A percentile compares a stretch with the other conserved stretches of the same genome.
phyloP scores from a whole-genome alignment of 1,140 invertebrate species.

The Nebria ingens region DNA sequence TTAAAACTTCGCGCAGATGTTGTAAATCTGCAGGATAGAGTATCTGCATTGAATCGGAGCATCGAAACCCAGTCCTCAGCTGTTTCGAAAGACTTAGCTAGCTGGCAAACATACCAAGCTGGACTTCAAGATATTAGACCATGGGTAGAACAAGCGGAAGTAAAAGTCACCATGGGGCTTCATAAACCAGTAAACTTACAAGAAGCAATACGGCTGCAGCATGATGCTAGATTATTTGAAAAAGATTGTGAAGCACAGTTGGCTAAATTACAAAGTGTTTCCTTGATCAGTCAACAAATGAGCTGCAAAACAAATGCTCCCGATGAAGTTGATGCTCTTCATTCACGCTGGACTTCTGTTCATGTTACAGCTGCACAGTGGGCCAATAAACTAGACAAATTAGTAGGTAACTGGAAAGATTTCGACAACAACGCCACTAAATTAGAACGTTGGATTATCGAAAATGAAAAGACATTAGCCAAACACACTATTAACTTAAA shows the following conservation, averaged over 20 bases:
- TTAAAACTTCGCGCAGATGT: constrained; percentile 57
- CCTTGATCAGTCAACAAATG: constrained; percentile 60
- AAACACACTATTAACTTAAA: constrained; percentile 45
- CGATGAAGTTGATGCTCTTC: constrained; percentile 72
- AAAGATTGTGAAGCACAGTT: constrained; percentile 67
- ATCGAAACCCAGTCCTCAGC: constrained; percentile 60
- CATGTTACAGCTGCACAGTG: constrained; percentile 63
- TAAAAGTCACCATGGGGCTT: constrained; percentile 57
- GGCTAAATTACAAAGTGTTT: constrained; percentile 58
- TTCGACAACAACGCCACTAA: constrained; percentile 62
- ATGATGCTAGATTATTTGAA: constrained; percentile 55
- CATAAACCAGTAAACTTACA: constrained; percentile 63
- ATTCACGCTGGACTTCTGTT: constrained; percentile 65
- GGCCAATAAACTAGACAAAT: constrained; percentile 62
- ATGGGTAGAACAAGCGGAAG: constrained; percentile 79
- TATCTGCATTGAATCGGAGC: constrained; percentile 55
- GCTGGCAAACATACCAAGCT: constrained; percentile 78
- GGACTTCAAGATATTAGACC: constrained; percentile 70
- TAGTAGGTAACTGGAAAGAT: constrained; percentile 69
- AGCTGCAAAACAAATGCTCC: constrained; percentile 58
- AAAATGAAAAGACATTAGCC: constrained; percentile 48
- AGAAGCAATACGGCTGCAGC: constrained; percentile 67
- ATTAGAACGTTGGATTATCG: constrained; percentile 60
- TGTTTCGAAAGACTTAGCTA: constrained; percentile 63
- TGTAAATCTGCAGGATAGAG: constrained; percentile 51